phyloP scores from a whole-genome alignment of 2,888 invertebrate species.

The Acrocyrtus sp. region DNA sequence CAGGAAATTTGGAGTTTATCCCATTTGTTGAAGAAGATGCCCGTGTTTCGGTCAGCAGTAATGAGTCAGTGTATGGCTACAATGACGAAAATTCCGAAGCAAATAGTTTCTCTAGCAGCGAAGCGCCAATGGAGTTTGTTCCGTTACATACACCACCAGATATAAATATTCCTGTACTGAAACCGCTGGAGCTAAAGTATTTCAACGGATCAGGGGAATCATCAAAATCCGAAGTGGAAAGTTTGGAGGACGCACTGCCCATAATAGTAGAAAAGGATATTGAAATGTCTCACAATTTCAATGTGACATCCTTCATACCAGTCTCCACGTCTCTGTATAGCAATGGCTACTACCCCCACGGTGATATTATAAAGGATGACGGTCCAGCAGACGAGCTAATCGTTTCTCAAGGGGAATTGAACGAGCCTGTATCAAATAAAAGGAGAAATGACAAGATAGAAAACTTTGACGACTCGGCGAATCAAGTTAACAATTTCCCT shows the following conservation, averaged over 20 bases:
- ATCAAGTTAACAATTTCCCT: too few species aligned
- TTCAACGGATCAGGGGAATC: slow-evolving; percentile 23
- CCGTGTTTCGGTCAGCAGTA: slow-evolving; percentile 66
- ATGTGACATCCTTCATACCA: slow-evolving; percentile 3
- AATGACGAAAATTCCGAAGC: too few species aligned
- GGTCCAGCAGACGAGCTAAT: slow-evolving; percentile 25
- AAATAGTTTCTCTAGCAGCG: too few species aligned
- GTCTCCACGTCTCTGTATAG: slow-evolving; percentile 59
- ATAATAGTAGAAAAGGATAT: slow-evolving; percentile 40
- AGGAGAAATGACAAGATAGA: too few species aligned
- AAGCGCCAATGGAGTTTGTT: too few species aligned
- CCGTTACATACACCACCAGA: not conserved
- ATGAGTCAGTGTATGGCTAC: too few species aligned
- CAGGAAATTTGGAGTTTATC: slow-evolving; percentile 71
- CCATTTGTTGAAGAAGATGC: slow-evolving; percentile 89
- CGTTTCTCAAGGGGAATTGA: slow-evolving; percentile 34
- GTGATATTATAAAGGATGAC: slow-evolving; percentile 27
- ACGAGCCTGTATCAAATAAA: not conserved
- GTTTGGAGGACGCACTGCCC: slow-evolving; percentile 2
- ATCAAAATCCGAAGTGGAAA: slow-evolving; percentile 1
- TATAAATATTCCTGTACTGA: slow-evolving; percentile 5
- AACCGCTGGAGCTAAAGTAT: slow-evolving; percentile 34
- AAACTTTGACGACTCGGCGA: not conserved
- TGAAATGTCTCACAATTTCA: slow-evolving; percentile 23
- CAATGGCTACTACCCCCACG: slow-evolving; percentile 58